A percentile compares a stretch with the other conserved stretches of the same genome.
These are phyloP conservation scores for Melanotaenia duboulayi DNA, from an alignment of 2,113 vertebrate genomes.

Conservation along the genomic window DNA sequence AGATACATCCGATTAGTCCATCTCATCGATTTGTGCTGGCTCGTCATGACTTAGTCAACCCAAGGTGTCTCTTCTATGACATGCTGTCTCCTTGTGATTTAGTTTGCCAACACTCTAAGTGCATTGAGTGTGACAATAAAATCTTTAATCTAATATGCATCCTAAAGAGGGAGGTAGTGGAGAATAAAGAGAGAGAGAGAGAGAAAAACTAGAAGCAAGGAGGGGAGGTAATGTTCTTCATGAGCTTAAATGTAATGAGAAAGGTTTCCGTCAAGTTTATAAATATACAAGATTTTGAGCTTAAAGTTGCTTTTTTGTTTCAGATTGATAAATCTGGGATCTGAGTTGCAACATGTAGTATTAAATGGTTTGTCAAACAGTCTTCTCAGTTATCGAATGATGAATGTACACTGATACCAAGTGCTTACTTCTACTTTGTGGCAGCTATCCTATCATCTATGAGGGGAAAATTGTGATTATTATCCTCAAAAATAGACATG, in stretches of 20 bases:
- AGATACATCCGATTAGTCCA: constrained; percentile 81
- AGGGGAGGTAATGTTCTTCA: constrained; percentile 43
- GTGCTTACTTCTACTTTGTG: constrained; percentile 23
- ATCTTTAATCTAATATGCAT: constrained; percentile 82
- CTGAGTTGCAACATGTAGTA: constrained; percentile 3
- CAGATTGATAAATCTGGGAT: constrained; percentile 5
- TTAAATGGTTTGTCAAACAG: constrained; percentile 31
- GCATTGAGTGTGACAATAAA: constrained; percentile 83
- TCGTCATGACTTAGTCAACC: constrained; percentile 79
- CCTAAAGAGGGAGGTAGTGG: constrained; percentile 65
- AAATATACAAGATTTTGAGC: constrained; percentile 30
- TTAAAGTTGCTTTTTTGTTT: constrained; percentile 8
- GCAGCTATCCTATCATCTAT: constrained; percentile 6
- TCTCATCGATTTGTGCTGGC: constrained; percentile 78
- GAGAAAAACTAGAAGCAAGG: constrained; percentile 3
- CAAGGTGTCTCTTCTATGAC: constrained; percentile 82
- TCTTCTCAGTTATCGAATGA: constrained; percentile 12
- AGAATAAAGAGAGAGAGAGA: constrained; percentile 53
- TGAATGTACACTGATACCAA: neutral
- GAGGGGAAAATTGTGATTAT: constrained; percentile 37
- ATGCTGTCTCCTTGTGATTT: constrained; percentile 79
- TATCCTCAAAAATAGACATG: constrained; percentile 39
- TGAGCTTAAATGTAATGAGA: constrained; percentile 66
- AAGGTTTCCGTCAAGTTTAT: constrained; percentile 56
- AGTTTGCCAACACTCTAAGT: constrained; percentile 81